These are phyloP conservation scores for Chloroclystis v-ata DNA, from an alignment of 2,888 invertebrate species.

Conservation along the genomic window DNA sequence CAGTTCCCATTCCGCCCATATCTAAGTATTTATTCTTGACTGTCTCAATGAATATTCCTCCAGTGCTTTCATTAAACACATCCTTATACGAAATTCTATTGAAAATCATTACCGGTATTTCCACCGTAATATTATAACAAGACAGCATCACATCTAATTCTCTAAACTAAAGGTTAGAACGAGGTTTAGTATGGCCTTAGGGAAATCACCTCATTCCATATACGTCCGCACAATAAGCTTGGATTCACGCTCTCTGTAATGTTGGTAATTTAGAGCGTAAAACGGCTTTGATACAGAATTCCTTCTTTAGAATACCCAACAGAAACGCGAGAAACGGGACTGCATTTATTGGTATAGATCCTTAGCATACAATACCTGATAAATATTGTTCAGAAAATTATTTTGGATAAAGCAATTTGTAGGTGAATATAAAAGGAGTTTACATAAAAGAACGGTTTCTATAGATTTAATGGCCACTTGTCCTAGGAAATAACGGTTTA, in stretches of 20 bases:
- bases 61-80: background rate
- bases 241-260: constrained; percentile 56
- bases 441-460: no score
- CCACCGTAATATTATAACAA: constrained; percentile 26
- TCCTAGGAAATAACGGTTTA: background rate
- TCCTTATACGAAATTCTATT: background rate
- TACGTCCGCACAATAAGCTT: constrained; percentile 57
- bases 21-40: background rate
- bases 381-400: constrained; percentile 6
- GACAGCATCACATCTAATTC: constrained; percentile 39
- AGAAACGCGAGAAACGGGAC: constrained; percentile 14
- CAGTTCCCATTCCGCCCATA: background rate
- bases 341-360: constrained; percentile 9
- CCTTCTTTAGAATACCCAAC: constrained; percentile 21
- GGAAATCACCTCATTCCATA: constrained; percentile 52
- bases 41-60: background rate
- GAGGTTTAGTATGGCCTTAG: constrained; percentile 39
- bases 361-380: constrained; percentile 10
- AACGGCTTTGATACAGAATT: constrained; percentile 34
- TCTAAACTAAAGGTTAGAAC: constrained; percentile 47
- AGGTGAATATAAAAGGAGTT: background rate
- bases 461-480: background rate
- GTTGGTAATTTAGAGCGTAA: constrained; percentile 45
- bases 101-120: constrained; percentile 5
- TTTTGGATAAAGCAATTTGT: background rate